Evolutionary conservation across 30 jellyfish, hydroid and myxozoan genomes (phyloP).

Genomic region (Nemopilema nomurai): DNA sequence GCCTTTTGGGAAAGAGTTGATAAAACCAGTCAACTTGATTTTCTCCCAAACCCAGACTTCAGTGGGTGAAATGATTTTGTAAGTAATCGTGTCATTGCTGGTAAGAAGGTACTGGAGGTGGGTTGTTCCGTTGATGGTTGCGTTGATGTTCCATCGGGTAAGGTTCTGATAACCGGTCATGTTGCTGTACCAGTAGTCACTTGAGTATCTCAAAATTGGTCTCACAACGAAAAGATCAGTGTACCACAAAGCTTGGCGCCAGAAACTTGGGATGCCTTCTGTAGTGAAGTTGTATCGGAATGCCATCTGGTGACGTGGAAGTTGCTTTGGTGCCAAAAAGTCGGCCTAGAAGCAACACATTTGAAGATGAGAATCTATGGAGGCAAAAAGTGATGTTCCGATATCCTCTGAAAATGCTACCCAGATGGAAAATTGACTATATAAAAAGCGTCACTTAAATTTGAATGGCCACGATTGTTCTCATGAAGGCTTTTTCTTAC

Average conservation of each 20-base stretch:
- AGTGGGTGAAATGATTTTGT: constrained; percentile 50
- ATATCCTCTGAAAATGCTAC: not conserved
- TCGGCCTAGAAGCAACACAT: constrained; percentile 22
- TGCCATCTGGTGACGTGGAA: constrained; percentile 75
- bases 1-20: constrained; percentile 57
- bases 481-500: too few relatives aligned
- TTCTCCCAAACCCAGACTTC: constrained; percentile 52
- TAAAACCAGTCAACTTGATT: constrained; percentile 23
- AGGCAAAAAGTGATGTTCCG: too few relatives aligned
- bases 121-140: constrained; percentile 48
- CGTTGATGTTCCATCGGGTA: constrained; percentile 42
- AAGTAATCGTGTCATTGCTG: constrained; percentile 41
- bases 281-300: constrained; percentile 62
- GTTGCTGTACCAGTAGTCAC: constrained; percentile 45
- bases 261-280: constrained; percentile 45
- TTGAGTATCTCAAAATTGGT: constrained; percentile 43
- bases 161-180: constrained; percentile 31
- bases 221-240: constrained; percentile 22
- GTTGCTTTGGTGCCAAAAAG: constrained; percentile 50
- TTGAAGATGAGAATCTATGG: too few relatives aligned
- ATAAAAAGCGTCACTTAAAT: too few relatives aligned
- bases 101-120: constrained; percentile 33
- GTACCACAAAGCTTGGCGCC: constrained; percentile 48
- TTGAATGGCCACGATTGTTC: too few relatives aligned
- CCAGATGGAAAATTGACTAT: not conserved